Percentiles rank a stretch among this genome's conserved stretches.
These are phyloP conservation scores for Nephrotoma flavescens DNA, from an alignment of 2,888 invertebrate species.

Conservation along the genomic window DNA sequence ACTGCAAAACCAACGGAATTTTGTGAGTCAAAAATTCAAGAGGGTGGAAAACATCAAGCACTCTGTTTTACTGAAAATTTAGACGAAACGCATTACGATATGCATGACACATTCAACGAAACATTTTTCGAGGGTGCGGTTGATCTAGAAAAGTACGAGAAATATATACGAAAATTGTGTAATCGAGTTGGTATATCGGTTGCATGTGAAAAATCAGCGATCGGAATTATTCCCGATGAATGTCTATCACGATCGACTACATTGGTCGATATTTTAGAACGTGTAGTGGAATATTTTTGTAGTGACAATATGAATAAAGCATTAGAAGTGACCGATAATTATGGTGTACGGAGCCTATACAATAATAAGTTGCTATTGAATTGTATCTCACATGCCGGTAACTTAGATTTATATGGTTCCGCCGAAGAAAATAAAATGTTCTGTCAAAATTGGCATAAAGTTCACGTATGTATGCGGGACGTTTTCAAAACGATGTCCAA, in stretches of 20 bases:
- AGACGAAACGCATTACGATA: background rate
- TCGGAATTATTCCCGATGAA: background rate
- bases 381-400: background rate
- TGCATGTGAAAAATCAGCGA: background rate
- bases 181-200: background rate
- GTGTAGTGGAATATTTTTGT: constrained; percentile 29
- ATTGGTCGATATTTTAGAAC: constrained; percentile 14
- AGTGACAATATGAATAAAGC: constrained; percentile 27
- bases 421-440: background rate
- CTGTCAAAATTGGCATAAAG: background rate
- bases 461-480: background rate
- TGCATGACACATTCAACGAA: background rate
- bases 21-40: background rate
- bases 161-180: background rate
- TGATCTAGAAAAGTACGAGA: background rate
- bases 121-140: background rate
- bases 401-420: background rate
- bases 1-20: background rate
- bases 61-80: background rate
- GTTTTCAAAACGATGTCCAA: background rate
- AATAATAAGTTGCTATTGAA: background rate
- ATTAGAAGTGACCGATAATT: constrained; percentile 4
- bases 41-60: background rate
- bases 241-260: background rate
- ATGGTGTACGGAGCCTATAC: background rate